Evolutionary conservation across 2,888 invertebrate genomes (phyloP).

Genomic region (Abscondita cerata): DNA sequence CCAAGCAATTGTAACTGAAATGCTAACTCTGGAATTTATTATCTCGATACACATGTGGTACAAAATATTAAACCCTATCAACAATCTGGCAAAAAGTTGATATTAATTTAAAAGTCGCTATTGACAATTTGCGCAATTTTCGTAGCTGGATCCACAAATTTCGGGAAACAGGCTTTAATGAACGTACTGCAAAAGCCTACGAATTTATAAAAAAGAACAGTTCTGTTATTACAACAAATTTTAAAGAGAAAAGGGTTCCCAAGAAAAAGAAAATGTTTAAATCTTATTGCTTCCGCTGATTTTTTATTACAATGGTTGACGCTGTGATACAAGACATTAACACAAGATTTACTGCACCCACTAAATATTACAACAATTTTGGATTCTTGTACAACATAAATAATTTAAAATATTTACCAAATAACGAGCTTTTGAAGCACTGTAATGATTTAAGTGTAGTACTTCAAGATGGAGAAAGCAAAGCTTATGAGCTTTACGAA

Average conservation of each 20-base stretch:
- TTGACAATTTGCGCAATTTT: slow-evolving; percentile 1
- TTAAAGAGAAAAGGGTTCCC: no score
- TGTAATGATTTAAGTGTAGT: neutral
- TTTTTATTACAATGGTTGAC: neutral
- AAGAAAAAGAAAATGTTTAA: no score
- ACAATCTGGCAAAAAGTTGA: slow-evolving; percentile 4
- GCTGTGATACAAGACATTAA: neutral
- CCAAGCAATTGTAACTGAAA: slow-evolving; percentile 1
- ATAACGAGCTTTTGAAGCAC: slow-evolving; percentile 2
- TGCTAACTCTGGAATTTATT: slow-evolving; percentile 4
- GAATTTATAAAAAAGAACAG: neutral
- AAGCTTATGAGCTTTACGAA: slow-evolving; percentile 1
- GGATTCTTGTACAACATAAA: slow-evolving; percentile 1
- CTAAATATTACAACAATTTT: slow-evolving; percentile 1
- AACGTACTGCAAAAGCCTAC: slow-evolving; percentile 2
- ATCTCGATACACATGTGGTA: neutral
- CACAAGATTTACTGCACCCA: neutral
- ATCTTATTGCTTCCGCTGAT: neutral
- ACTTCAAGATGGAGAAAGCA: slow-evolving; percentile 2
- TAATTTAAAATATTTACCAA: neutral
- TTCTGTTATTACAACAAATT: neutral
- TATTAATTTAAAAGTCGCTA: slow-evolving; percentile 2
- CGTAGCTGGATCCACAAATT: neutral
- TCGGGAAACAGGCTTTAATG: slow-evolving; percentile 4
- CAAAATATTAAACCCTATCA: neutral